A percentile compares a stretch with the other conserved stretches of the same genome.
phyloP scores from a whole-genome alignment of 2,113 vertebrate genomes.

The Albula glossodonta region DNA sequence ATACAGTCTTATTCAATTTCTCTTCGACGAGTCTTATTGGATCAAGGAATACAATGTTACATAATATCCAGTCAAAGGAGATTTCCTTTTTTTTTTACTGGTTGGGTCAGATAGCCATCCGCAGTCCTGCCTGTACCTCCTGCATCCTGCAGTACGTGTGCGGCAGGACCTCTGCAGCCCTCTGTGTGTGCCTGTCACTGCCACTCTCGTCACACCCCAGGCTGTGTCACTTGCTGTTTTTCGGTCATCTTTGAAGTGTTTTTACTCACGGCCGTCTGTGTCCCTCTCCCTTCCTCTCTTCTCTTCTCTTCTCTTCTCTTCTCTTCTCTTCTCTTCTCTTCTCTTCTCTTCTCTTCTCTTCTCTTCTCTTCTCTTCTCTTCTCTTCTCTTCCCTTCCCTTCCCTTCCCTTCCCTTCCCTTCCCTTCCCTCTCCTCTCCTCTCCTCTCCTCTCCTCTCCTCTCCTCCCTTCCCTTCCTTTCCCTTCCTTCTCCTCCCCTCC shows the following conservation, averaged over 20 bases:
- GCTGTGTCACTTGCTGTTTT: conserved; percentile 50
- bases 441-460: too few species aligned
- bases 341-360: too few species aligned
- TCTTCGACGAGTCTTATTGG: not conserved
- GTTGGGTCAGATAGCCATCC: not conserved
- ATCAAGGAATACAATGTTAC: not conserved
- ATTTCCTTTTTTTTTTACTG: not conserved
- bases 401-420: too few species aligned
- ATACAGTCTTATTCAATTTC: not conserved
- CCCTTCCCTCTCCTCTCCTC: too few species aligned
- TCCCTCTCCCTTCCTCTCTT: conserved; percentile 39
- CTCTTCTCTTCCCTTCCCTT: too few species aligned
- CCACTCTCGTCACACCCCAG: conserved; percentile 51
- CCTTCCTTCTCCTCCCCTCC: too few species aligned
- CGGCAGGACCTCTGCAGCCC: conserved; percentile 41
- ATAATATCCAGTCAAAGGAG: not conserved
- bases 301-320: too few species aligned
- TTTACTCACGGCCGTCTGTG: conserved; percentile 37
- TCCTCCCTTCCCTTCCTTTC: too few species aligned
- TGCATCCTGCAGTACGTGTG: conserved; percentile 37
- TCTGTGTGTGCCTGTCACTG: conserved; percentile 52
- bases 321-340: too few species aligned
- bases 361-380: too few species aligned
- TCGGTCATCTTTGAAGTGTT: conserved; percentile 26
- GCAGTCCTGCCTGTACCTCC: conserved; percentile 22